Conservation (phyloP, 2,888 invertebrate species). For the Chrysina gloriosa region DNA sequence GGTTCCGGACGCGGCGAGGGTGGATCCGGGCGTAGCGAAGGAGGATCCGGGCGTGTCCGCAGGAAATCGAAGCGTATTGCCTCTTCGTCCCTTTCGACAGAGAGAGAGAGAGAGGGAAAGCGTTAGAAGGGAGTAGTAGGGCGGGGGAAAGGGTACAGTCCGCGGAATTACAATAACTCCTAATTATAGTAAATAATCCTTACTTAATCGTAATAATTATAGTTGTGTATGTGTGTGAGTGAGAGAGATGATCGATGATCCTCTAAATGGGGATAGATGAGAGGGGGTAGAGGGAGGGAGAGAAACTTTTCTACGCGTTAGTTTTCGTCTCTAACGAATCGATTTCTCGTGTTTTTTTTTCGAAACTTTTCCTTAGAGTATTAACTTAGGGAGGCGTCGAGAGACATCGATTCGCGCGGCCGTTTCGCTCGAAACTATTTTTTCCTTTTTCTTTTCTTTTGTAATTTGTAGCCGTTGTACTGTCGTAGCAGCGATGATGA, state of each 20-base stretch:
- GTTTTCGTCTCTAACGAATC: too few species aligned
- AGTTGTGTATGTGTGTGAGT: not conserved
- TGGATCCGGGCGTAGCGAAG: not conserved
- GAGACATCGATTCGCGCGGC: not conserved
- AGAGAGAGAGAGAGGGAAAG: not conserved
- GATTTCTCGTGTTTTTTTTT: too few species aligned
- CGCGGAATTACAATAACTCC: not conserved
- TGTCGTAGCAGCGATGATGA: conserved; percentile 11
- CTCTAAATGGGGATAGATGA: too few species aligned
- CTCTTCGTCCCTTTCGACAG: not conserved
- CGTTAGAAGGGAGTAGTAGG: not conserved
- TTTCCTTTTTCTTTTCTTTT: not conserved
- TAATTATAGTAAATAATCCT: conserved; percentile 1
- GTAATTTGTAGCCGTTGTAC: not conserved
- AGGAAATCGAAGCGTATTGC: conserved; percentile 2
- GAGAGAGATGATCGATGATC: too few species aligned
- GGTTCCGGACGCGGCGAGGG: not conserved
- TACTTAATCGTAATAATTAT: not conserved
- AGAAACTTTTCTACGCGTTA: too few species aligned
- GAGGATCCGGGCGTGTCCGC: conserved; percentile 2
- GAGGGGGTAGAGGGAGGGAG: not conserved
- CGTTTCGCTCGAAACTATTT: not conserved
- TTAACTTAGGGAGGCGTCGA: not conserved
- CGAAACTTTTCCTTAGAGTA: too few species aligned
- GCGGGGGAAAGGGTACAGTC: not conserved